Conservation (phyloP, 2,888 invertebrate species). For the Apamea sordens region DNA sequence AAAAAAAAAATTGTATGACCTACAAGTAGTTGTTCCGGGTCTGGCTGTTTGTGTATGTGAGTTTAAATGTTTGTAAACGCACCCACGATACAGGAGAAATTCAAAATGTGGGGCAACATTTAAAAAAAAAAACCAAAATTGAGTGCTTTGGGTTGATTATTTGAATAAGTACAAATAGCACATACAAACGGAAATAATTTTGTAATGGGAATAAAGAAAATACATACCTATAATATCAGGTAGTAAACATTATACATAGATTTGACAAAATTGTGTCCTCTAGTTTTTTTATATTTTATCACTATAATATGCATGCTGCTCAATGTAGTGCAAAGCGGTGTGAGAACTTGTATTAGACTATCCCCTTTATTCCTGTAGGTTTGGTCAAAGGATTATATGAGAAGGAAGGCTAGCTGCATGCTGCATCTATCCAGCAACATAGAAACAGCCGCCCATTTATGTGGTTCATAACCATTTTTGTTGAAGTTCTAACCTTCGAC, state of each 20-base stretch:
- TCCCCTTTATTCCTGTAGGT: background rate
- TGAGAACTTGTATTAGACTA: background rate
- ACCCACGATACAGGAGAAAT: too few species aligned
- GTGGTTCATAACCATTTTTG: background rate
- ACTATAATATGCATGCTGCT: background rate
- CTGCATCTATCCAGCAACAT: background rate
- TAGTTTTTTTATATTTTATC: background rate
- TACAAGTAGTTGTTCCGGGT: too few species aligned
- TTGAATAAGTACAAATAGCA: background rate
- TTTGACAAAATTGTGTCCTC: background rate
- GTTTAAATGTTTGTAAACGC: too few species aligned
- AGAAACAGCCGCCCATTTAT: too few species aligned
- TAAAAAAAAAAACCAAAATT: too few species aligned
- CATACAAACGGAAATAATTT: background rate
- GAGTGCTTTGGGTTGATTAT: too few species aligned
- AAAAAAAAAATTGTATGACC: too few species aligned
- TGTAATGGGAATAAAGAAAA: background rate
- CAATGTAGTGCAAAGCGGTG: background rate
- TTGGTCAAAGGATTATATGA: background rate
- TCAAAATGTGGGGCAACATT: too few species aligned
- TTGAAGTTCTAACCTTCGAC: background rate
- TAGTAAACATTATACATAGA: background rate
- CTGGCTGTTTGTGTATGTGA: too few species aligned
- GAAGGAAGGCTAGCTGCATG: background rate
- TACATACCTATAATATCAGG: background rate